A percentile compares a stretch with the other conserved stretches of the same genome.
phyloP scores from a whole-genome alignment of 2,888 invertebrate genomes.

The Pollenia labialis region DNA sequence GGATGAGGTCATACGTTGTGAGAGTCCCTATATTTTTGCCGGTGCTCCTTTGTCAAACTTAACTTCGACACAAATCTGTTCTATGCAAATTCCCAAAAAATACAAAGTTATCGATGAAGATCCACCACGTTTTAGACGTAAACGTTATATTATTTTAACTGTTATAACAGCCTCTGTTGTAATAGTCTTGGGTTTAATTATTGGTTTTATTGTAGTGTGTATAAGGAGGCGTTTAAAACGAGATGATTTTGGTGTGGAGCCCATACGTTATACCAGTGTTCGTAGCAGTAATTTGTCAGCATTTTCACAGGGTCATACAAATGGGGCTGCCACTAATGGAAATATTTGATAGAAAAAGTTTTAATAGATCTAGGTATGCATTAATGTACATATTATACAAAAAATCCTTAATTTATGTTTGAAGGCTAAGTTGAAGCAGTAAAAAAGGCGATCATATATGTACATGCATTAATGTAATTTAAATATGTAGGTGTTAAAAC shows the following conservation, averaged over 20 bases:
- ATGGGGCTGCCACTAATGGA: constrained; percentile 74
- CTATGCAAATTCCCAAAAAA: constrained; percentile 79
- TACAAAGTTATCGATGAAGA: constrained; percentile 81
- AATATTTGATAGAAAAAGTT: constrained; percentile 54
- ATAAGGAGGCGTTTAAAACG: constrained; percentile 81
- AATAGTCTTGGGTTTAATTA: constrained; percentile 80
- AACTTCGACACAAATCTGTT: constrained; percentile 79
- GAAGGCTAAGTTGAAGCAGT: background rate
- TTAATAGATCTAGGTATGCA: constrained; percentile 2
- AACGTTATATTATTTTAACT: constrained; percentile 82
- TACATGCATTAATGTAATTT: background rate
- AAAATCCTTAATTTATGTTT: constrained; percentile 9
- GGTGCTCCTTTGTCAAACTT: constrained; percentile 80
- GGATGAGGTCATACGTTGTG: constrained; percentile 78
- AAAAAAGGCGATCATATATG: too few relatives aligned
- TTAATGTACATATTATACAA: constrained; percentile 1
- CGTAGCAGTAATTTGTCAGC: constrained; percentile 81
- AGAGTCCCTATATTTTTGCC: constrained; percentile 81
- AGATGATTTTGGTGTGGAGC: constrained; percentile 81
- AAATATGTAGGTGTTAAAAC: background rate
- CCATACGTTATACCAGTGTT: constrained; percentile 82
- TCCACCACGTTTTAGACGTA: constrained; percentile 82
- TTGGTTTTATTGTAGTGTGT: constrained; percentile 81
- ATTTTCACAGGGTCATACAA: constrained; percentile 77
- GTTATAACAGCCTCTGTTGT: constrained; percentile 81